These are phyloP conservation scores for Disparrhopalites patrizii DNA, from an alignment of 2,888 invertebrate genomes.

Conservation along the genomic window DNA sequence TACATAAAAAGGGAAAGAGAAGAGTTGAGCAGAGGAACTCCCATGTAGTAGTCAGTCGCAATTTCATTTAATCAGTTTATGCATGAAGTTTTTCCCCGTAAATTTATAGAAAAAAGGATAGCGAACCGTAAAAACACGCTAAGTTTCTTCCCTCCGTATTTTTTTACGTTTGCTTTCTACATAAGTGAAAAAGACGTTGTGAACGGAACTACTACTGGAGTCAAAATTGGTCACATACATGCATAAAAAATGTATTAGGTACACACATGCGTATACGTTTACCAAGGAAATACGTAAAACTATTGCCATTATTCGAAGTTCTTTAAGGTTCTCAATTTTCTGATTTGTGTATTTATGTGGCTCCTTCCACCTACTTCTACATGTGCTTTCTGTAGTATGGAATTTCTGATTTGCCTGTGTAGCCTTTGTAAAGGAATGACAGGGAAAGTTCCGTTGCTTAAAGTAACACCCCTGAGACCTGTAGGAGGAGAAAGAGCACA, in stretches of 20 bases:
- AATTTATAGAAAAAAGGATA: constrained; percentile 9
- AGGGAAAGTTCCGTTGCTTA: constrained; percentile 10
- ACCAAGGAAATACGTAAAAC: constrained; percentile 16
- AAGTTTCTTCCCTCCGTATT: too few species aligned
- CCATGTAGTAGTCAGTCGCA: constrained; percentile 22
- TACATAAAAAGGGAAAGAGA: too few species aligned
- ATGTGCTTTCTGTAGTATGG: too few species aligned
- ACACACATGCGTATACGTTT: too few species aligned
- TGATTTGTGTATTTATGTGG: constrained; percentile 27
- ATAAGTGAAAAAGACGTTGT: background rate
- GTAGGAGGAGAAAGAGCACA: constrained; percentile 22
- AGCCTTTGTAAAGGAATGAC: constrained; percentile 18
- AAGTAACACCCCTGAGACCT: constrained; percentile 21
- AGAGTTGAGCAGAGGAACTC: constrained; percentile 1
- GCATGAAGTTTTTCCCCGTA: constrained; percentile 19
- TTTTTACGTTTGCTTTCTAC: background rate
- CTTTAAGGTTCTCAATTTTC: constrained; percentile 12
- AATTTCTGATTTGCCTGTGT: too few species aligned
- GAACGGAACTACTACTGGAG: background rate
- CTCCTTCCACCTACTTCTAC: too few species aligned
- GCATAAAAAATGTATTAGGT: too few species aligned
- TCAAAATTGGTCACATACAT: background rate
- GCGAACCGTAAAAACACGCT: constrained; percentile 1
- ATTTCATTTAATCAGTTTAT: constrained; percentile 27
- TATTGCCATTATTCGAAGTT: constrained; percentile 15